These are phyloP conservation scores for Tenthredo livida DNA, from an alignment of 2,888 invertebrate species.

Conservation along the genomic window DNA sequence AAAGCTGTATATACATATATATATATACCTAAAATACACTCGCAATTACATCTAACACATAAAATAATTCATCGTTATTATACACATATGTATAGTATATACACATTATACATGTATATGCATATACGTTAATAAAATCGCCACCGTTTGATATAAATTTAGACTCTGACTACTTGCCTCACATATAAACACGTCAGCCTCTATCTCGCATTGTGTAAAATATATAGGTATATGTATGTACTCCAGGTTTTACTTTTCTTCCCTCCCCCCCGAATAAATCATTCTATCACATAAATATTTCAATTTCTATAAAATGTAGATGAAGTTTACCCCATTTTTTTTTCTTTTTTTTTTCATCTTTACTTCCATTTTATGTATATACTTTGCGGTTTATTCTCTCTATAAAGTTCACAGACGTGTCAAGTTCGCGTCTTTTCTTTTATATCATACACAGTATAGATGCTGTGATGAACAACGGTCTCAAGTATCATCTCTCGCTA, in stretches of 20 bases:
- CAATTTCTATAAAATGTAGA: neutral
- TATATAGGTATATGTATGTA: neutral
- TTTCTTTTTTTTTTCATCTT: neutral
- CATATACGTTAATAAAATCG: neutral
- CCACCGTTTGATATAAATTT: slow-evolving; percentile 40
- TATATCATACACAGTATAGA: neutral
- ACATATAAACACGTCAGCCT: neutral
- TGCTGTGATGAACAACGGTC: neutral
- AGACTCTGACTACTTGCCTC: slow-evolving; percentile 30
- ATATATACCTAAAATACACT: too few species aligned
- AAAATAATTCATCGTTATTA: neutral
- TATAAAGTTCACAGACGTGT: slow-evolving; percentile 29
- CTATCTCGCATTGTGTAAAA: neutral
- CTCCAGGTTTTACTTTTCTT: neutral
- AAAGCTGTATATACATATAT: neutral
- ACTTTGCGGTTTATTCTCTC: neutral
- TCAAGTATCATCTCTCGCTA: slow-evolving; percentile 31
- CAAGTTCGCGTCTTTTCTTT: slow-evolving; percentile 34
- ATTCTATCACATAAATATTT: neutral
- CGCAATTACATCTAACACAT: neutral
- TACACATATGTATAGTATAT: neutral
- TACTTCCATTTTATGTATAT: neutral
- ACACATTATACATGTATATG: neutral
- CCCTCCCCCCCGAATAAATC: neutral
- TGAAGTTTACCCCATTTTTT: neutral